Evolutionary conservation across 1,140 invertebrate genomes (phyloP), one percentile per base, ranked within the genome.

Genomic region (Cherax quadricarinatus): DNA sequence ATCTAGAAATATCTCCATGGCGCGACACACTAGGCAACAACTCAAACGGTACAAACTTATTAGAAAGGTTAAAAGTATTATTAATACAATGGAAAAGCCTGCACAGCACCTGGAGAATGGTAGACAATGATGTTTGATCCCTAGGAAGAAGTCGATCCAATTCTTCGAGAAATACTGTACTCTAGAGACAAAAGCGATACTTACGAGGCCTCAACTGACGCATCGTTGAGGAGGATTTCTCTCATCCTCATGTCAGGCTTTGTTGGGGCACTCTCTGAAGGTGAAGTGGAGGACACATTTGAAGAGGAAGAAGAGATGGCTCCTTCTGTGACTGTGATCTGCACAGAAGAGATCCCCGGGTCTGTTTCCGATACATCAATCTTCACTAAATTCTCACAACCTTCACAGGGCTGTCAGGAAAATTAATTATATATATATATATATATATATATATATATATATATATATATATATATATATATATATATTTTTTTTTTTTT

Each of bases 201-300:
- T 95, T 95, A 96, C 96, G 96, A 96, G 53, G 96, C 95, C 94
- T 96, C 96, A 7, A 96, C 94, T 88, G 95, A 95, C 7, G 95
- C 95, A 90, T 95, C 96, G 78, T 95, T 95, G 30, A 96, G 94
- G 48, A 96, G 94, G 79, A 96, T 95, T 93, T 96, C 95, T 92
- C 95, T 95, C 94, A 96, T 95, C 88, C 94, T 94, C 30, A 95
- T 92, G 21, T 95, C 95, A 75, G 94, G 93, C 94, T 95, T 57
- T 94, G 94, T 51, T 94, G 94, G 80, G 88, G 92, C 48, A 51
- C 73, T 80, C 0, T 88, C 86, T 49, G 86, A 80, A 62, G 78
- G 18, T 24, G 60, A 30, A 57, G 66, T 75, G 18, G 88, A 73
- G 88, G 73, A 82, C 70, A 62, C 41, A 70, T 81, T 84, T 57